Evolutionary conservation across 2,797 vertebrate genomes (phyloP), one percentile per base, ranked within the genome.

Genomic region (Prunella strophiata): DNA sequence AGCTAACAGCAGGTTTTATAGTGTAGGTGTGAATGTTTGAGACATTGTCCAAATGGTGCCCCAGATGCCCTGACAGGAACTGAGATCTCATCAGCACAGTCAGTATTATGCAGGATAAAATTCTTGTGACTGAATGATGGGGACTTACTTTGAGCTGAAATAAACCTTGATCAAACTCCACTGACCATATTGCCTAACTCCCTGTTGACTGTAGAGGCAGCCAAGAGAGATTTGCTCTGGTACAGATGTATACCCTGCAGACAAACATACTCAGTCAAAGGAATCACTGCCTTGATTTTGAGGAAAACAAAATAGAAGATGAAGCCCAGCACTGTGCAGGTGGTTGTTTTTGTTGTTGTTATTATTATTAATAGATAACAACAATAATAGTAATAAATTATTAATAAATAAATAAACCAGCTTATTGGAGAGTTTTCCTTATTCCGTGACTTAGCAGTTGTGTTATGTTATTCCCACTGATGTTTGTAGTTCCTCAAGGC

Each of bases 381-480:
- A 27, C 9, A 36, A 55, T 7, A 25, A 62, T 27, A 34, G 4
- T 43, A 61, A 70, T 10, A 26, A 65, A 43, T 9, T 34, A 34
- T 34, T 34, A 34, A 34, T 34, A 34, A 34, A 34, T 34, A 34
- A 34, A 34, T 34, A 34, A 36, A 36, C 4, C 2, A 30, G 9
- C 9, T 43, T 50, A 27, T 0, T 55, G 13, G 22, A 25, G n/a
- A 81, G 9, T 26, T 15, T 62, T 92, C 12, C 45, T 80, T 80
- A 43, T 43, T 57, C 42, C 27, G 30, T 55, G n/a, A 65, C 48
- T 67, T 66, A 61, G 18, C 17, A 23, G 25, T 63, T 85, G 43
- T 1, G 40, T 80, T 57, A 36, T 4, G 3, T 42, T 80, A n/a
- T 50, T 25, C 0, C 0, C 14, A 36, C 1, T 36, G n/a, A n/a